Conservation (phyloP, 2,888 invertebrate species). For the Heliconius hortense region DNA sequence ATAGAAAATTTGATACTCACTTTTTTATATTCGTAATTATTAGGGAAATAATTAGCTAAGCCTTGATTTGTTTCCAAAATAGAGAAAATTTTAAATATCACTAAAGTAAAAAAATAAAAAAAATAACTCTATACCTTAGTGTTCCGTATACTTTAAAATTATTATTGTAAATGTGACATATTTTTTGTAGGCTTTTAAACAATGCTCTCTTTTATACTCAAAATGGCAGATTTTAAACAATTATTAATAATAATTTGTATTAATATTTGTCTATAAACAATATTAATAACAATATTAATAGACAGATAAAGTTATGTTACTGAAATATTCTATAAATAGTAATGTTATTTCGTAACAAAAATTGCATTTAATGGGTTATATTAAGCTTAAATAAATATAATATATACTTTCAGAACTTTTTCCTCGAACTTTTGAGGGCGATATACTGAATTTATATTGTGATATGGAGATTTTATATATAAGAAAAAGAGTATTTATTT, state of each 20-base stretch:
- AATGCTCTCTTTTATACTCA: slow-evolving; percentile 15
- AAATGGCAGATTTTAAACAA: neutral
- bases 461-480: slow-evolving; percentile 49
- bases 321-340: neutral
- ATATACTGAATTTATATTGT: slow-evolving; percentile 79
- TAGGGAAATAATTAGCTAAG: neutral
- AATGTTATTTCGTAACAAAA: neutral
- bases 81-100: neutral
- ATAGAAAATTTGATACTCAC: slow-evolving; percentile 19
- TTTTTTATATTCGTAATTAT: neutral
- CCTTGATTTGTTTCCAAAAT: neutral
- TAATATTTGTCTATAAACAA: neutral
- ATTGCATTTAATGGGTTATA: slow-evolving; percentile 12
- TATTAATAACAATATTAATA: neutral
- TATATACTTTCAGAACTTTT: slow-evolving; percentile 77
- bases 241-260: neutral
- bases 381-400: slow-evolving; percentile 15
- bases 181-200: neutral
- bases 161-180: neutral
- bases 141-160: too few species aligned
- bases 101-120: too few species aligned
- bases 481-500: slow-evolving; percentile 13
- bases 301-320: neutral
- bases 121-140: too few species aligned
- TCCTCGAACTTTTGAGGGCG: slow-evolving; percentile 75